Evolutionary conservation across 2,797 vertebrate genomes (phyloP), one percentile per base, ranked within the genome.

Genomic region (Falco biarmicus): DNA sequence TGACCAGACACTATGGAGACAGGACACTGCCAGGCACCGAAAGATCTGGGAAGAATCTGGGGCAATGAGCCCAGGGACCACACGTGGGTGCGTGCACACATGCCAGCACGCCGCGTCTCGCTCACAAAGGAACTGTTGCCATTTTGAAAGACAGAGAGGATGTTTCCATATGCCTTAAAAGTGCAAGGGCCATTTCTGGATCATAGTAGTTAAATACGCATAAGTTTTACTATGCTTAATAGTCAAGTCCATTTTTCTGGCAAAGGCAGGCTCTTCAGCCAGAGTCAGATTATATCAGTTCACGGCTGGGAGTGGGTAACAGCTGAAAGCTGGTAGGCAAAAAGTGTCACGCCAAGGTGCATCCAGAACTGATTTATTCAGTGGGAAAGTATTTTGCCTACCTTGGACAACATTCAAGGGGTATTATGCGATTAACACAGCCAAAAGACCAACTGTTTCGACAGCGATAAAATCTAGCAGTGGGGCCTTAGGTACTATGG

Each of bases 131-230:
- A 91, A 66, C 77, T 69, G 87, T 43, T 91, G 90, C 69, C 96
- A 92, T 96, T 97, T 97, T 90, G 89, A 97, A 97, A 96, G 94
- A 96, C 95, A 96, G 89, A 95, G 91, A 96, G 87, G 95, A 96
- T 87, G 60, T 96, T 97, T 96, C 96, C 95, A 69, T 82, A 95
- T 89, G 94, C 95, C 96, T 96, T 84, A 89, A 97, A 97, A 97
- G 97, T 97, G 96, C 97, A 97, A 97, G 94, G 95, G 96, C 50
- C 91, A 70, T 96, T 95, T 97, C 93, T 95, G 89, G 90, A 93
- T 96, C 92, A 84, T 95, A 96, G 95, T 96, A 97, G 93, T 97
- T 94, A 96, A 96, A 94, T 90, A 96, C 4, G 28, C 48, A 65
- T 8, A 97, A 84, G 84, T 94, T 97, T 86, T 90, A 86, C 71